Percentiles rank a stretch among this genome's conserved stretches.
Conservation (phyloP, 2,888 invertebrate species). For the Cheilosia pagana region DNA sequence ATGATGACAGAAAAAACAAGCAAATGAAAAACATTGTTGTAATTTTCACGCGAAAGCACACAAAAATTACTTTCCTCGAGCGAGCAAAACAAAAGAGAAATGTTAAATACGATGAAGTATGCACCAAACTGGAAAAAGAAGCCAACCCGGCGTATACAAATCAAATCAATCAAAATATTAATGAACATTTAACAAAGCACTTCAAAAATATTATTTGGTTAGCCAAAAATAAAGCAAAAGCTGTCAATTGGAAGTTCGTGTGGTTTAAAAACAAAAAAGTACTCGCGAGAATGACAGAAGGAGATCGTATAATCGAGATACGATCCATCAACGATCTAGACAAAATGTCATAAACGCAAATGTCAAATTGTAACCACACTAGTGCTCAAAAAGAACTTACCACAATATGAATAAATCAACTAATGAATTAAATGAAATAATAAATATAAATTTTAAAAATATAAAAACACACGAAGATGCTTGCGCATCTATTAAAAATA, state of each 20-base stretch:
- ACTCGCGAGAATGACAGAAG: background rate
- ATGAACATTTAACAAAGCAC: conserved; percentile 1
- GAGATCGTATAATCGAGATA: conserved; percentile 9
- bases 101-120: too few species aligned
- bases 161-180: background rate
- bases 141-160: background rate
- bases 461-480: conserved; percentile 7
- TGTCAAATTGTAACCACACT: conserved; percentile 5
- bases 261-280: background rate
- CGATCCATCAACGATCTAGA: background rate
- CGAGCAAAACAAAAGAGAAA: too few species aligned
- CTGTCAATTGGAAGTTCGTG: background rate
- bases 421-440: conserved; percentile 4
- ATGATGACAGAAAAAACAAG: conserved; percentile 4
- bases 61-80: background rate
- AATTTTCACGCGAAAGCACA: conserved; percentile 6
- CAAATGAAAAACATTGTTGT: conserved; percentile 2
- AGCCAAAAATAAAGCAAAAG: conserved; percentile 5
- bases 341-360: background rate
- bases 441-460: background rate
- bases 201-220: background rate
- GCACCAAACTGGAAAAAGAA: too few species aligned
- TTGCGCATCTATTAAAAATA: background rate
- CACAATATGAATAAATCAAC: background rate
- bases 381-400: background rate